Evolutionary conservation across 2,888 invertebrate genomes (phyloP).

Genomic region (Agrochola macilenta): DNA sequence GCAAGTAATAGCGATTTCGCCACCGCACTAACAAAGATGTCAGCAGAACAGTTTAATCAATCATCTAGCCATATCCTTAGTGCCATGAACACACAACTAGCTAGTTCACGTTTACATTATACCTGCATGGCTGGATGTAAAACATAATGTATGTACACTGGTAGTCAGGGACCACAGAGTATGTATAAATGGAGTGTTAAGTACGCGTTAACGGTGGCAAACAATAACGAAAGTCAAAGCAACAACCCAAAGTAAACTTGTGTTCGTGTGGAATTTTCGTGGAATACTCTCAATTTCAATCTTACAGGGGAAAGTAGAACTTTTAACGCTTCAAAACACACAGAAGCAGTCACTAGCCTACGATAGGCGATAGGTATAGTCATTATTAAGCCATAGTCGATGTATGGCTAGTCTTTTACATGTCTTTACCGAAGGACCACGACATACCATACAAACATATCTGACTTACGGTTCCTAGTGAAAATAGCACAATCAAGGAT

Average conservation of each 20-base stretch:
- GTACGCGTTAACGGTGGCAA: not conserved
- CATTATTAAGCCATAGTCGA: not conserved
- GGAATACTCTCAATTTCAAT: not conserved
- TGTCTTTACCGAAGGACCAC: not conserved
- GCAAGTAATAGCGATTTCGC: not conserved
- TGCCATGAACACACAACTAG: conserved; percentile 10
- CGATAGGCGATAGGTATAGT: not conserved
- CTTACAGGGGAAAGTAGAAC: not conserved
- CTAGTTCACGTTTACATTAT: conserved; percentile 19
- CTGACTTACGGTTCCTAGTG: no score
- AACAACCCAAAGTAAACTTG: not conserved
- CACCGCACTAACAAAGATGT: not conserved
- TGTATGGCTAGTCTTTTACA: not conserved
- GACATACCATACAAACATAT: not conserved
- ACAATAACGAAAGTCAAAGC: not conserved
- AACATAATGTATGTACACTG: conserved; percentile 38
- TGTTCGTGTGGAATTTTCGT: not conserved
- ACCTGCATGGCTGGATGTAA: conserved; percentile 32
- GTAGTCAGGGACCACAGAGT: conserved; percentile 1
- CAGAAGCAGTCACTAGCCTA: not conserved
- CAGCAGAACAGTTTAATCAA: conserved; percentile 19
- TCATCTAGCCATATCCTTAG: not conserved
- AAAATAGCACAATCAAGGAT: no score
- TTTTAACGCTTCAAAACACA: not conserved
- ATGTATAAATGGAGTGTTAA: conserved; percentile 10